Evolutionary conservation across 1,140 invertebrate species (phyloP).

Genomic region (Vollenhovia emeryi): DNA sequence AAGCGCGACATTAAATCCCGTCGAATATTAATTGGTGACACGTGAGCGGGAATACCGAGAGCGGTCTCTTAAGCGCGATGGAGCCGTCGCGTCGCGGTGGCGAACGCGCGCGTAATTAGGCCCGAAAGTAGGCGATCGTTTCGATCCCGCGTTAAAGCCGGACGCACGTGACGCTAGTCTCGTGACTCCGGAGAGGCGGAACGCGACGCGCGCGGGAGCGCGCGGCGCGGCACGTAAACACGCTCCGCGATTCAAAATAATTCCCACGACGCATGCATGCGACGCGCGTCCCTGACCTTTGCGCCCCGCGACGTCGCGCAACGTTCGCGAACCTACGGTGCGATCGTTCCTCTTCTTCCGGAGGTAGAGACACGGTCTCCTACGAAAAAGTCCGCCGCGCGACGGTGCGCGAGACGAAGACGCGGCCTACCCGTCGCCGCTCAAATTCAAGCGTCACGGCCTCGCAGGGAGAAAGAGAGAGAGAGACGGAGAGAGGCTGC

Average conservation of each 20-base stretch:
- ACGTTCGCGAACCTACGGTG: background rate
- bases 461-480: background rate
- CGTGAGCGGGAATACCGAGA: background rate
- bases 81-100: background rate
- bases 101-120: background rate
- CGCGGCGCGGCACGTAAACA: no score
- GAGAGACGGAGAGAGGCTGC: background rate
- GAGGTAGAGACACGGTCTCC: background rate
- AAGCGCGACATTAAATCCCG: background rate
- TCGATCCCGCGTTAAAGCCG: background rate
- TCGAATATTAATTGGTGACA: background rate
- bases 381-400: background rate
- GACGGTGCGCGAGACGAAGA: no score
- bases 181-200: slow-evolving; percentile 47
- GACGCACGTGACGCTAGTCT: slow-evolving; percentile 44
- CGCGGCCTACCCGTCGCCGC: no score
- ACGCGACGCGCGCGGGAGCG: no score
- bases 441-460: slow-evolving; percentile 2
- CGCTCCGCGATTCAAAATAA: background rate
- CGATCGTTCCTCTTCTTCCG: background rate
- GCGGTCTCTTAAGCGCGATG: background rate
- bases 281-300: background rate
- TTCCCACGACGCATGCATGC: slow-evolving; percentile 6
- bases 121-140: background rate
- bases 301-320: background rate